Conservation (phyloP, 2,888 invertebrate genomes). For the Microchrysa polita region DNA sequence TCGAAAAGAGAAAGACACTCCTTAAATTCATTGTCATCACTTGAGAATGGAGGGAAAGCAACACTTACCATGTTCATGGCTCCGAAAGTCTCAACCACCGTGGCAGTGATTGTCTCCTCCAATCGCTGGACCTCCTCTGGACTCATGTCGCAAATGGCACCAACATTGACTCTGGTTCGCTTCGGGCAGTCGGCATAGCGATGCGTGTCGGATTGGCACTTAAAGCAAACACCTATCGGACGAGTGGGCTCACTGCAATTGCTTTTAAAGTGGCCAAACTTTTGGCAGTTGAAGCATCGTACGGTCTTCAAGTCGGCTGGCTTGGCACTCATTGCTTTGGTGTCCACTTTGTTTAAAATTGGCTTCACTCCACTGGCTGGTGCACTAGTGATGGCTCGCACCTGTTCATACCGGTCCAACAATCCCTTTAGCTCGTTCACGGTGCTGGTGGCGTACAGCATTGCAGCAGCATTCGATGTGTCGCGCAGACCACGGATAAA, state of each 20-base stretch:
- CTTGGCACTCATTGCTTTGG: neutral
- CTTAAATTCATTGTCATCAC: neutral
- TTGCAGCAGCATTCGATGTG: neutral
- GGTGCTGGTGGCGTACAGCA: neutral
- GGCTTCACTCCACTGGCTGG: neutral
- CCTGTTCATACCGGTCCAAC: neutral
- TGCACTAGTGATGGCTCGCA: neutral
- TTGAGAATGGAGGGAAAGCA: neutral
- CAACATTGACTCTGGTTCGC: neutral
- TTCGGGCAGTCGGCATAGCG: neutral
- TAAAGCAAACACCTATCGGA: neutral
- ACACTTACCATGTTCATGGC: neutral
- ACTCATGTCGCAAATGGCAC: neutral
- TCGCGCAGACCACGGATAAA: slow-evolving; percentile 6
- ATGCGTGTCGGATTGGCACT: neutral
- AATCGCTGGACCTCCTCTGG: neutral
- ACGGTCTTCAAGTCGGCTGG: neutral
- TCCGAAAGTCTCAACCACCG: neutral
- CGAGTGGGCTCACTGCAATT: neutral
- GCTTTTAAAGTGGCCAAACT: neutral
- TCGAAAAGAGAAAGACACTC: neutral
- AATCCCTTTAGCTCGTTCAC: neutral
- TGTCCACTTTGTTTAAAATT: neutral
- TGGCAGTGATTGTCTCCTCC: neutral
- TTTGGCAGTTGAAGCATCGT: neutral